phyloP scores from a whole-genome alignment of 2,797 vertebrate species.

The Sphaeramia orbicularis region DNA sequence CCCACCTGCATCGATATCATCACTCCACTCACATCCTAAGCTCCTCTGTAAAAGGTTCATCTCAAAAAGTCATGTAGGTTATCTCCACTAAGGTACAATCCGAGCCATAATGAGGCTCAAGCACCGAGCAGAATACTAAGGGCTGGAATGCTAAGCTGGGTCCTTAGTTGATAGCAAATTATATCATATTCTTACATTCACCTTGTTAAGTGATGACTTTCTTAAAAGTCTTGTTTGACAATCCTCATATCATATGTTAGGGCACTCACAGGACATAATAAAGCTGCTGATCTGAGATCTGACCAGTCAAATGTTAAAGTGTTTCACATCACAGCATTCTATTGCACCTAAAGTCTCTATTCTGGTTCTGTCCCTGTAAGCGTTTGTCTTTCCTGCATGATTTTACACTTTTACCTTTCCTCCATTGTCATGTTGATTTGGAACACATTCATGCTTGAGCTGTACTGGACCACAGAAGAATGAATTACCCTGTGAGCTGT shows the following conservation, averaged over 20 bases:
- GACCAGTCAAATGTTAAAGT: conserved; percentile 22
- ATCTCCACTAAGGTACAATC: conserved; percentile 67
- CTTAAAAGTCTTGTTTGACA: conserved; percentile 48
- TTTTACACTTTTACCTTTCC: conserved; percentile 39
- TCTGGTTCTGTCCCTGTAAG: background rate
- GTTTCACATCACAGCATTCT: conserved; percentile 1
- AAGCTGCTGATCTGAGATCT: conserved; percentile 31
- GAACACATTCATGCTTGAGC: conserved; percentile 45
- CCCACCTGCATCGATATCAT: conserved; percentile 52
- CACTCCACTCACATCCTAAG: conserved; percentile 46
- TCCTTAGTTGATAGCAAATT: conserved; percentile 57
- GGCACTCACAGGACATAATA: conserved; percentile 16
- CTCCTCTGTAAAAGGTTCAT: conserved; percentile 61
- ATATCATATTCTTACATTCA: conserved; percentile 40
- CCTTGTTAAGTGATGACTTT: conserved; percentile 48
- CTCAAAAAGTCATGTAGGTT: conserved; percentile 70
- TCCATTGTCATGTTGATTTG: conserved; percentile 49
- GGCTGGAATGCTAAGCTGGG: conserved; percentile 41
- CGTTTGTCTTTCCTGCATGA: conserved; percentile 18
- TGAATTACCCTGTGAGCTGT: conserved; percentile 30
- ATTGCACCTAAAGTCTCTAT: background rate
- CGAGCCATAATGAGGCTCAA: conserved; percentile 65
- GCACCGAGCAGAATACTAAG: conserved; percentile 64
- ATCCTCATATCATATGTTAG: conserved; percentile 10
- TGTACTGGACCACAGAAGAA: conserved; percentile 34